phyloP scores from a whole-genome alignment of 92 coral and sea anemone genomes.

The Zoanthus sansibaricus region DNA sequence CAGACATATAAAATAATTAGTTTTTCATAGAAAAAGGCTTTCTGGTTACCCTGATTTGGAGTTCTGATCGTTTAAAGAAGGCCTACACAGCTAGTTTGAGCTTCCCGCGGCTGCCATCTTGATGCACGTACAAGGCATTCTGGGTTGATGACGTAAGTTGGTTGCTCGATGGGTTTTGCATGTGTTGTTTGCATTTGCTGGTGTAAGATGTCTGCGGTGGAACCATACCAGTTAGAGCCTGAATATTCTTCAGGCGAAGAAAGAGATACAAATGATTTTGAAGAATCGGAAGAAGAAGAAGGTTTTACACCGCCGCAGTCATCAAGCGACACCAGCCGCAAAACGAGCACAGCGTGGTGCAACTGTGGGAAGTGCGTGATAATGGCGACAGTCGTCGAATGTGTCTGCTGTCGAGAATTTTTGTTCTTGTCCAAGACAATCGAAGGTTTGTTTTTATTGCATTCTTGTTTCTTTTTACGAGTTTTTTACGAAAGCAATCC shows the following conservation, averaged over 20 bases:
- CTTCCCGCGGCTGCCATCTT: neutral
- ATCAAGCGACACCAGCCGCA: neutral
- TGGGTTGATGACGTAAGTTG: constrained; percentile 2
- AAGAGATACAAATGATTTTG: neutral
- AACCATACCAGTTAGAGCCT: constrained; percentile 41
- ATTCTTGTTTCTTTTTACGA: neutral
- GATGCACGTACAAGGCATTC: neutral
- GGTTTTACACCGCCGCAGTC: neutral
- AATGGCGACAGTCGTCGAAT: constrained; percentile 18
- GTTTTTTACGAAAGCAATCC: neutral
- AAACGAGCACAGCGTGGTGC: constrained; percentile 15
- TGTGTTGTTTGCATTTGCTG: neutral
- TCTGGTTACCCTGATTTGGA: no score
- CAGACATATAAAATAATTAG: no score
- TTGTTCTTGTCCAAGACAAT: neutral
- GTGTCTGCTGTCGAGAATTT: constrained; percentile 40
- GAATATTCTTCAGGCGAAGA: constrained; percentile 1
- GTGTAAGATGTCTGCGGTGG: neutral
- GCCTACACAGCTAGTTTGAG: neutral
- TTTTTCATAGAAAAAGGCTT: no score
- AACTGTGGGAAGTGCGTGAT: neutral
- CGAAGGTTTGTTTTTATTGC: constrained; percentile 19
- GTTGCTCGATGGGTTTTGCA: neutral
- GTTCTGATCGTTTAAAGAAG: no score
- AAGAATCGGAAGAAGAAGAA: constrained; percentile 4